These are phyloP conservation scores for Aythya baeri DNA, from an alignment of 2,113 vertebrate genomes.

Conservation along the genomic window DNA sequence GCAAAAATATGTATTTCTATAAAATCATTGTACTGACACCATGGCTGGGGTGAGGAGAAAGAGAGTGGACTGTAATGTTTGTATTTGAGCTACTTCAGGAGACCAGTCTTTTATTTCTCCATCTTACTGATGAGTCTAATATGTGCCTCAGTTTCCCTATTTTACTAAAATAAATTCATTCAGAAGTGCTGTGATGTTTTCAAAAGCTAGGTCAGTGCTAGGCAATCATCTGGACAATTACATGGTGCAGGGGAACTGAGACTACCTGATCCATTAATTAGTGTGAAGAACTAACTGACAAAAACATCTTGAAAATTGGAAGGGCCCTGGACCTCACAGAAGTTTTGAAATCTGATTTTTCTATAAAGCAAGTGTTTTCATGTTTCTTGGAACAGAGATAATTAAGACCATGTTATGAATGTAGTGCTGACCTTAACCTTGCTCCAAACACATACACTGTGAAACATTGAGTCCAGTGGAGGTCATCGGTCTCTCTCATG, in stretches of 20 bases:
- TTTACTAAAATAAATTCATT: background rate
- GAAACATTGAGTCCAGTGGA: background rate
- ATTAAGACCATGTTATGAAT: background rate
- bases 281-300: background rate
- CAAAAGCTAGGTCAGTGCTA: background rate
- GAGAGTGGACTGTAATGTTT: background rate
- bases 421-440: background rate
- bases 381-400: background rate
- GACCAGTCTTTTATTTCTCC: background rate
- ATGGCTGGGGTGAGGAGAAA: background rate
- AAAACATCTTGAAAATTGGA: background rate
- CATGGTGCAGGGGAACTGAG: background rate
- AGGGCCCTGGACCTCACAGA: background rate
- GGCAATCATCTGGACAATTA: background rate
- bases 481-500: background rate
- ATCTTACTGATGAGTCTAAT: background rate
- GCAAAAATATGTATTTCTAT: background rate
- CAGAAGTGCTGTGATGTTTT: background rate
- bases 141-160: background rate
- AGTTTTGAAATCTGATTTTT: background rate
- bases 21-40: background rate
- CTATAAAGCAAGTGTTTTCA: background rate
- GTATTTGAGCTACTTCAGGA: background rate
- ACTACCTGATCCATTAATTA: background rate
- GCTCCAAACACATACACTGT: background rate